These are phyloP conservation scores for Myotis vivesi DNA, from an alignment of 2,797 vertebrate genomes.

Conservation along the genomic window DNA sequence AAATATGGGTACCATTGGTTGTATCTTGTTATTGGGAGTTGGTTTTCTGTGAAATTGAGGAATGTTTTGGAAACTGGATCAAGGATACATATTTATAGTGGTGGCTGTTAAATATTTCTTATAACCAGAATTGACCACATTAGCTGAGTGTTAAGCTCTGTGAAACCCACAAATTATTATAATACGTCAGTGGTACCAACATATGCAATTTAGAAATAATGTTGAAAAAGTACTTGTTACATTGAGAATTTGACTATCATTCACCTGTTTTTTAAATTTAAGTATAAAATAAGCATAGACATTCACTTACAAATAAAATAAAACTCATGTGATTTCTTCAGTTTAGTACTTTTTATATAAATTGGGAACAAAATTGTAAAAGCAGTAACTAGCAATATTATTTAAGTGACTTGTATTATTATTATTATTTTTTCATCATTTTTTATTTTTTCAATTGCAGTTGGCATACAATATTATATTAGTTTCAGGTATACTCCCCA, in stretches of 20 bases:
- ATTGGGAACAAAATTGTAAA: background rate
- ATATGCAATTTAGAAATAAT: background rate
- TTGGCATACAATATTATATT: too few relatives aligned
- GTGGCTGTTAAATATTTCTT: background rate
- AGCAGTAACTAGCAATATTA: background rate
- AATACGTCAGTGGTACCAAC: background rate
- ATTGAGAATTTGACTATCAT: background rate
- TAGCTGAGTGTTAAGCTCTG: background rate
- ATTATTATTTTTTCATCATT: background rate
- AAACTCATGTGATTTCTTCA: background rate
- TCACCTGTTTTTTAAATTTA: background rate
- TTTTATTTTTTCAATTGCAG: too few relatives aligned
- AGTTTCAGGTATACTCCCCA: too few relatives aligned
- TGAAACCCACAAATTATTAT: background rate
- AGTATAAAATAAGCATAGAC: background rate
- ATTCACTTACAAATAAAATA: constrained; percentile 21
- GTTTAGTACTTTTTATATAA: constrained; percentile 1
- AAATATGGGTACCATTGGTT: background rate
- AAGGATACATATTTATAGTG: background rate
- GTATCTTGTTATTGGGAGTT: background rate
- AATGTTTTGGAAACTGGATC: background rate
- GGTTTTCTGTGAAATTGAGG: background rate
- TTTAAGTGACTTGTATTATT: background rate
- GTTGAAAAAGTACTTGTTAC: background rate
- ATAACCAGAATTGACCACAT: background rate